These are phyloP conservation scores for Phoxinus dragarum DNA, from an alignment of 2,797 vertebrate genomes.

Conservation along the genomic window DNA sequence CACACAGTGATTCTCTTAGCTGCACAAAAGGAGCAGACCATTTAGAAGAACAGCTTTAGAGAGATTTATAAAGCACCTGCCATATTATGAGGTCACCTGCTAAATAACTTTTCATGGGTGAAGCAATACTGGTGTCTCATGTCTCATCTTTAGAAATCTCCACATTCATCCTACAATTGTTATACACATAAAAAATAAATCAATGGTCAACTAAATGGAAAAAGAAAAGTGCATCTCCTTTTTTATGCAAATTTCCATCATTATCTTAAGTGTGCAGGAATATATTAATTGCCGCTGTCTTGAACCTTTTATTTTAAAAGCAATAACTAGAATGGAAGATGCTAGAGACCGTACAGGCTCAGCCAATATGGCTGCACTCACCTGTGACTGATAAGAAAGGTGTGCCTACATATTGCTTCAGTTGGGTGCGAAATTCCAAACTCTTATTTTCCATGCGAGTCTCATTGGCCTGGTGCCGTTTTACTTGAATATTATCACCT, in stretches of 20 bases:
- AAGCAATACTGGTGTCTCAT: background rate
- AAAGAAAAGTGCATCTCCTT: background rate
- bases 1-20: conserved; percentile 10
- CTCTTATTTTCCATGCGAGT: background rate
- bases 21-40: background rate
- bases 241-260: background rate
- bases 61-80: conserved; percentile 1
- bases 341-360: background rate
- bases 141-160: background rate
- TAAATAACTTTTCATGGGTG: background rate
- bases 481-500: background rate
- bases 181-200: background rate
- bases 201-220: background rate
- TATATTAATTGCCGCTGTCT: background rate
- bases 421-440: background rate
- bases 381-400: background rate
- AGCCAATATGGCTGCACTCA: background rate
- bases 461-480: background rate
- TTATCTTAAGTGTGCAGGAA: background rate
- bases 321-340: background rate
- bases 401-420: background rate
- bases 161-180: background rate
- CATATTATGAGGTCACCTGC: conserved; percentile 7
- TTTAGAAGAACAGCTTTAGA: conserved; percentile 14
- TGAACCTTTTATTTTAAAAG: background rate